Conservation (phyloP, 2,113 vertebrate genomes). For the Tenrec ecaudatus region DNA sequence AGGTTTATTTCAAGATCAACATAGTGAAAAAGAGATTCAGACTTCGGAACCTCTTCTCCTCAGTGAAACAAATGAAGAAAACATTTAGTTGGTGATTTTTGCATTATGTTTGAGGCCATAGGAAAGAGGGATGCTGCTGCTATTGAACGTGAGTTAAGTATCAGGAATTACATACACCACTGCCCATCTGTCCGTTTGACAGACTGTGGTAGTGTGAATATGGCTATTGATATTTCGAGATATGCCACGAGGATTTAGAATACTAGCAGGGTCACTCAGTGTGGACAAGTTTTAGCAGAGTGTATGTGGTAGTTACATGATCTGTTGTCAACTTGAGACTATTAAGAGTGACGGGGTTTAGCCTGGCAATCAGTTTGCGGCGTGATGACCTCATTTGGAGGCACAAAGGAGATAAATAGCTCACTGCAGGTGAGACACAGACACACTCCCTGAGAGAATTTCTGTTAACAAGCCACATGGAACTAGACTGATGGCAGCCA, state of each 20-base stretch:
- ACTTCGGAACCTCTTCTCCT: not conserved
- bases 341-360: too few species aligned
- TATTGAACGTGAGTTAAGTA: not conserved
- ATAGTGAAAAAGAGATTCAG: not conserved
- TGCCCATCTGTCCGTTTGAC: not conserved
- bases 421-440: too few species aligned
- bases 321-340: too few species aligned
- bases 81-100: not conserved
- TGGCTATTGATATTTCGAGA: not conserved
- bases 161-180: not conserved
- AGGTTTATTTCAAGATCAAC: not conserved
- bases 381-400: too few species aligned
- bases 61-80: slow-evolving; percentile 30
- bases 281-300: not conserved
- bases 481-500: too few species aligned
- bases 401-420: too few species aligned
- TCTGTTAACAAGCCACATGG: too few species aligned
- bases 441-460: too few species aligned
- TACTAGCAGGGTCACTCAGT: not conserved
- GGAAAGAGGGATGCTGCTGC: not conserved
- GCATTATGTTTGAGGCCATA: not conserved
- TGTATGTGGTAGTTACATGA: not conserved
- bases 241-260: not conserved
- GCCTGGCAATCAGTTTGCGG: too few species aligned
- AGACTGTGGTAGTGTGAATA: not conserved